Evolutionary conservation across 2,797 vertebrate genomes (phyloP), one percentile per base, ranked within the genome.

Genomic region (Pampus argenteus): DNA sequence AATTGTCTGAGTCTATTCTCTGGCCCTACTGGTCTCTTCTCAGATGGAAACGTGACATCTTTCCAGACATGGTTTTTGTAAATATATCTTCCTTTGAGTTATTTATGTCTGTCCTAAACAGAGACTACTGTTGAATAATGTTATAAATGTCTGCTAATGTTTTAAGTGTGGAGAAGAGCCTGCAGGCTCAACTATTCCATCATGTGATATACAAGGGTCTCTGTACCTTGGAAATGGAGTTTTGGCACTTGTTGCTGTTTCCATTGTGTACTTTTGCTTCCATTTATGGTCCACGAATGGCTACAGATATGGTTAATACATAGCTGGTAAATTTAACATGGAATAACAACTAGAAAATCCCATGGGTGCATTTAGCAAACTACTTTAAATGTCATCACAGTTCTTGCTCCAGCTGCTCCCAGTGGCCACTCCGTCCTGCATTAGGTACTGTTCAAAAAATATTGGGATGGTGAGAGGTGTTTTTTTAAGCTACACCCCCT

Each of bases 271-370:
- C 71, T 71, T 73, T 71, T 56, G n/a, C 73, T 77, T 82, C 76
- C 80, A 82, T 86, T 76, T 78, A 76, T 56, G 63, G 81, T 81
- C 66, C 23, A 44, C 58, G 60, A 56, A 82, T 74, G 74, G 44
- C 63, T 79, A 17, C 20, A 60, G 63, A 77, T 78, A 82, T 34
- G 29, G 57, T 73, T 87, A 80, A 88, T 88, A 79, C 77, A 74
- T 62, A 70, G 31, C 52, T 66, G 78, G 81, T 87, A 85, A 81
- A 76, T 85, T 85, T 86, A 88, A 83, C 73, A n/a, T 72, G 51
- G 71, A 86, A 91, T 78, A 93, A 91, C 90, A 90, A 84, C 48
- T 64, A 17, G 44, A 78, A 75, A 69, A 59, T 82, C 89, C 83
- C 89, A 54, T n/a, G 90, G 83, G 90, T 76, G 56, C 71, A 78